Evolutionary conservation across 2,888 invertebrate genomes (phyloP).

Genomic region (Electrophaes corylata): DNA sequence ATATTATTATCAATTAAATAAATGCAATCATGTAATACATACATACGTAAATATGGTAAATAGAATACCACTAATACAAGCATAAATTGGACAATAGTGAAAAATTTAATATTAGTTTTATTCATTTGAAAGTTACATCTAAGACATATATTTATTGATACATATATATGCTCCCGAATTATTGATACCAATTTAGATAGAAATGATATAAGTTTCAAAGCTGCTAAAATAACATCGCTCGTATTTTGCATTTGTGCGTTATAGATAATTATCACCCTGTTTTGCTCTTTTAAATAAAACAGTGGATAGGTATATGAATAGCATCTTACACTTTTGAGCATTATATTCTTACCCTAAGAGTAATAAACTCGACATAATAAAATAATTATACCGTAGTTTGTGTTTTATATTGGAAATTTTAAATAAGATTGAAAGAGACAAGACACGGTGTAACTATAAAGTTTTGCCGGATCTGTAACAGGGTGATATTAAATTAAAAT

Average conservation of each 20-base stretch:
- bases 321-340: conserved; percentile 42
- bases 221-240: conserved; percentile 43
- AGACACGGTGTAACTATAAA: too few relatives aligned
- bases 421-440: too few relatives aligned
- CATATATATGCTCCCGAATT: neutral
- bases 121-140: conserved; percentile 22
- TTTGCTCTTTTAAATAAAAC: conserved; percentile 49
- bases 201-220: conserved; percentile 38
- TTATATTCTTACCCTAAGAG: too few relatives aligned
- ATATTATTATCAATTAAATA: conserved; percentile 13
- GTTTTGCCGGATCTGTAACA: too few relatives aligned
- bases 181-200: conserved; percentile 8
- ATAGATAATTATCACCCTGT: conserved; percentile 63
- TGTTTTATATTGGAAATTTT: too few relatives aligned
- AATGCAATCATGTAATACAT: neutral
- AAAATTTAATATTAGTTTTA: conserved; percentile 4
- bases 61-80: conserved; percentile 10
- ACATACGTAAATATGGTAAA: neutral
- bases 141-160: conserved; percentile 5
- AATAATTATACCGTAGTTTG: too few relatives aligned
- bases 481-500: too few relatives aligned
- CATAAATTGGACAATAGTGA: conserved; percentile 24
- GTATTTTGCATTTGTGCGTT: conserved; percentile 66
- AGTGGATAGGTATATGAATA: conserved; percentile 34
- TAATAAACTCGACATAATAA: too few relatives aligned